Conservation (phyloP, 2,113 vertebrate genomes). For the Fregata magnificens region DNA sequence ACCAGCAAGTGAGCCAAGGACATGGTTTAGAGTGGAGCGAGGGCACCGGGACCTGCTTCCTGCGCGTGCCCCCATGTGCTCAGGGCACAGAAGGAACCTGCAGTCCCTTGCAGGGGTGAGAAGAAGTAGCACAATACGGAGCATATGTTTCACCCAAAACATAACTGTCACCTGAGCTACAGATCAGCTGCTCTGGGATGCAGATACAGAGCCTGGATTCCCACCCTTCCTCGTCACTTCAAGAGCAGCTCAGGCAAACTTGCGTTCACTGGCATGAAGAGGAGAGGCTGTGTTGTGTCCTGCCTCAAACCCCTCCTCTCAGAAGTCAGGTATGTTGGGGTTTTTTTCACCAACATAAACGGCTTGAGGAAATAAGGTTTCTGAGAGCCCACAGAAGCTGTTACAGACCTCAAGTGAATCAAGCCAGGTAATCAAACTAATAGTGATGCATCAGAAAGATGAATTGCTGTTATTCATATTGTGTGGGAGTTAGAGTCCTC, state of each 20-base stretch:
- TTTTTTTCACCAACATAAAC: not conserved
- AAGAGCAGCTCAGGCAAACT: not conserved
- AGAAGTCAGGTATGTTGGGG: not conserved
- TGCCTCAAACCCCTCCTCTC: not conserved
- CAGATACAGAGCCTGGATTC: not conserved
- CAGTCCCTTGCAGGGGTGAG: not conserved
- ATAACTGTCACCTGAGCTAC: not conserved
- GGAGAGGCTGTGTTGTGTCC: not conserved
- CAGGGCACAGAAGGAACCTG: not conserved
- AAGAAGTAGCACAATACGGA: not conserved
- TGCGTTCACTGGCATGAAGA: not conserved
- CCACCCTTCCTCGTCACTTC: not conserved
- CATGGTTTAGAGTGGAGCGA: not conserved
- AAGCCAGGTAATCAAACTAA: slow-evolving; percentile 20
- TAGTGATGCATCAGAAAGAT: slow-evolving; percentile 1
- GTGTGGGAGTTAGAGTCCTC: not conserved
- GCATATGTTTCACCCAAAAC: not conserved
- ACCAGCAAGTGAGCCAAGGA: not conserved
- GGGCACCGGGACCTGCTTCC: not conserved
- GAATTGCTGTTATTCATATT: not conserved
- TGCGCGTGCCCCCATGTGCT: accelerated
- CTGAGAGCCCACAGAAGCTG: not conserved
- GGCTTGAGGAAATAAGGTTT: slow-evolving; percentile 5
- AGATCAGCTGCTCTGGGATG: not conserved
- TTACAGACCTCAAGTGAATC: not conserved